Evolutionary conservation across 2,888 invertebrate genomes (phyloP), one percentile per base, ranked within the genome.

Genomic region (Lasioglossum leucozonium): DNA sequence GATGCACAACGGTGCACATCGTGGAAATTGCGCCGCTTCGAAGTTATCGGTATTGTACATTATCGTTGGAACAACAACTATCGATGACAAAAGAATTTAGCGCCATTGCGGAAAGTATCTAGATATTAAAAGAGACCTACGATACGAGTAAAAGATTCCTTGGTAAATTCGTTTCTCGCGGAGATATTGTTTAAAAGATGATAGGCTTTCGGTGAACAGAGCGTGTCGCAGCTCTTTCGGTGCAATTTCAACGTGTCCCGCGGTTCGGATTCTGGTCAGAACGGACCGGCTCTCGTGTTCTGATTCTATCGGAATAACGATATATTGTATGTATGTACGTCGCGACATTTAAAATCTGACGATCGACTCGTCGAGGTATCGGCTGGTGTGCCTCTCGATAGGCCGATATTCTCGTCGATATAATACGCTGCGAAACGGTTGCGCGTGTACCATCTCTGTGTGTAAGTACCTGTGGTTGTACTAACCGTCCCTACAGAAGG

Each of bases 401-500:
- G 26, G 26, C 26, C 26, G 58, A 58, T 26, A 58, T 13, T 26
- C 58, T 55, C 55, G 58, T 16, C 51, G 22, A 47, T 47, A 22
- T 47, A 47, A 8, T 40, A 40, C 58, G 26, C 16, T 62, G n/a
- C 58, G 58, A 62, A 16, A 62, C 26, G 58, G 30, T 26, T 16
- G 8, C 51, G 51, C 65, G 65, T 18, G 34, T 65, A 34, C 67
- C 18, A 22, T 67, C 37, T 40, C 34, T 4, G 37, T 37, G 8
- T 16, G 10, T 40, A 8, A 16, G 10, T 51, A 51, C 10, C 13
- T 22, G 37, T 1, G n/a, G 37, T 10, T 22, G 67, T 73, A 37
- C 76, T 85, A 77, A 83, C 34, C 80, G 71, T 42, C 65, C 55
- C 85, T 85, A 78, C 75, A 75, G 80, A 77, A 84, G 77, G 71